phyloP scores from a whole-genome alignment of 2,797 vertebrate genomes.

The Sylvia borin region DNA sequence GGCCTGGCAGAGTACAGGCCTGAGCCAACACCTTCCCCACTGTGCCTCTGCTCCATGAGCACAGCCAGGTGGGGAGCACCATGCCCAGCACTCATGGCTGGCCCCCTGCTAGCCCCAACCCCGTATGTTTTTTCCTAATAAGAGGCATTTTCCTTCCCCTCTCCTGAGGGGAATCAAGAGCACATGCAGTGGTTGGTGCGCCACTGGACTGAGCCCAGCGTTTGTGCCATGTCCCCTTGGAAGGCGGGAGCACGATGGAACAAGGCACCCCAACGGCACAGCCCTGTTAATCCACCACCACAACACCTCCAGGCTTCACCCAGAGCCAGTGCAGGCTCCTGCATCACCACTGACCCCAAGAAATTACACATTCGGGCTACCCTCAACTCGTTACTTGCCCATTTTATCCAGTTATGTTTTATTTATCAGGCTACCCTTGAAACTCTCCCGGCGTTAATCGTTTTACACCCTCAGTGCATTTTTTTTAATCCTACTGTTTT shows the following conservation, averaged over 20 bases:
- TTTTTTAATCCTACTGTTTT: background rate
- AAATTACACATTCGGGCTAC: background rate
- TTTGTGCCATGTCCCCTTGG: background rate
- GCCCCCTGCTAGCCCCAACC: background rate
- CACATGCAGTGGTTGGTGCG: background rate
- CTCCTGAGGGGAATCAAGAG: background rate
- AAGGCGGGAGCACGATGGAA: background rate
- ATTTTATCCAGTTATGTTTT: slow-evolving; percentile 14
- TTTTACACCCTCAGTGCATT: background rate
- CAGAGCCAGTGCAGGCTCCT: background rate
- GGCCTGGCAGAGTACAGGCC: fast-evolving
- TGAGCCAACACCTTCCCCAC: background rate
- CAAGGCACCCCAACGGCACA: background rate
- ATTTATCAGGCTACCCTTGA: slow-evolving; percentile 23
- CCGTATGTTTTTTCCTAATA: background rate
- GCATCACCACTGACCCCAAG: background rate
- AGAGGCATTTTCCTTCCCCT: background rate
- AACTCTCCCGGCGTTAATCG: background rate
- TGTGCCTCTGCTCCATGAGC: background rate
- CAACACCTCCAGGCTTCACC: background rate
- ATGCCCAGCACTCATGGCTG: fast-evolving
- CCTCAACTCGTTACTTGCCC: background rate
- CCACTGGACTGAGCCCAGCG: background rate
- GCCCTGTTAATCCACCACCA: background rate
- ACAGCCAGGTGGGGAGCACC: background rate